A percentile compares a stretch with the other conserved stretches of the same genome.
Evolutionary conservation across 2,797 vertebrate species (phyloP).

Genomic region (Pseudochromis fuscus): DNA sequence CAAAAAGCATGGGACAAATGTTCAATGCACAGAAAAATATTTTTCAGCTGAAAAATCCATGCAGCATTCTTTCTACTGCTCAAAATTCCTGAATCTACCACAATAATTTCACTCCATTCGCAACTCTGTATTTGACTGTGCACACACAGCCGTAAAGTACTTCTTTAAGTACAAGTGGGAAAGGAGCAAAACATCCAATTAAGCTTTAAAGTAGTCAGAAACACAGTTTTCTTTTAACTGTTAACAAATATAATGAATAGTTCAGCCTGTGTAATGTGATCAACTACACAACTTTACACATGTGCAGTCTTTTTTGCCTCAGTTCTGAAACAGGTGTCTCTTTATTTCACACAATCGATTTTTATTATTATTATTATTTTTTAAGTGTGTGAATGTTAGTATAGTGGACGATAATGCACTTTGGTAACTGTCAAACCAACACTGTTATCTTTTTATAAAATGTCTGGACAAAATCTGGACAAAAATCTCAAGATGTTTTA

Average conservation of each 20-base stretch:
- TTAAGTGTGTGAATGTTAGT: conserved; percentile 59
- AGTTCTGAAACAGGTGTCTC: conserved; percentile 29
- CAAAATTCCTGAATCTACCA: conserved; percentile 1
- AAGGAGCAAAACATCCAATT: conserved; percentile 2
- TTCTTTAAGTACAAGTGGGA: conserved; percentile 3
- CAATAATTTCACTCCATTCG: conserved; percentile 5
- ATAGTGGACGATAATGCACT: conserved; percentile 67
- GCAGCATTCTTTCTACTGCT: conserved; percentile 16
- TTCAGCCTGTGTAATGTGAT: conserved; percentile 46
- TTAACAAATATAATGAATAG: conserved; percentile 3
- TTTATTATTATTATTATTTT: conserved; percentile 8
- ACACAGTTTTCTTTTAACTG: conserved; percentile 15
- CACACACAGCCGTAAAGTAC: not conserved
- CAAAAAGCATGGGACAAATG: conserved; percentile 40
- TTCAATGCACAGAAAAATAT: not conserved
- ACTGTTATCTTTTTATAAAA: conserved; percentile 69
- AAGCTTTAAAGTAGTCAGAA: conserved; percentile 50
- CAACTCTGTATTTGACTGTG: conserved; percentile 7
- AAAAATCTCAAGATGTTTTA: conserved; percentile 72
- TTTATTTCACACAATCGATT: conserved; percentile 52
- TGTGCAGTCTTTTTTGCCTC: conserved; percentile 39
- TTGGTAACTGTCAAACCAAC: conserved; percentile 74
- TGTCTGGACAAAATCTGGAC: conserved; percentile 68
- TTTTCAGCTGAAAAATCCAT: not conserved
- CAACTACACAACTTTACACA: conserved; percentile 14